Base-by-base conservation (phyloP, 2,888 invertebrate genomes). In the Polydrusus tereticollis region DNA sequence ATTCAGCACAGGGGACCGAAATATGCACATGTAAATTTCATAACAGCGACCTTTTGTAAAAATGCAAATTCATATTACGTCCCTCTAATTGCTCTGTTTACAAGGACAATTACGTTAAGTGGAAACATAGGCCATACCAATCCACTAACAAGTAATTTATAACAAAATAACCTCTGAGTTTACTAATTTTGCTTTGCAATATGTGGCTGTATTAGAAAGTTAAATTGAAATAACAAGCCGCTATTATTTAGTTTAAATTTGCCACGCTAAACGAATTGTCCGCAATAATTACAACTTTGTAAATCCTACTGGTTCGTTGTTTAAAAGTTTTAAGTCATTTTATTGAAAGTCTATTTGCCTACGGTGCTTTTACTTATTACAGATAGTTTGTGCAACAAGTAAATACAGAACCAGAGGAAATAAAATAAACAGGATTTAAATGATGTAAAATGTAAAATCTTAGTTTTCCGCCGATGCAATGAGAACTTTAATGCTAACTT, bases 211-310 rank as follows among this genome's bases (percentile, higher is more conserved):
- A 23, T 41, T 38, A 21, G 26, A 50, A 55, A 14, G 50, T 26
- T n/a, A 52, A 66, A 66, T 66, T 66, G 41, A 29, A 66, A 59
- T 67, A 67, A 43, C 58, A 66, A 57, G 20, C 26, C 20, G 23
- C 5, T 18, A 41, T 58, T 45, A 66, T 66, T 66, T 66, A 8
- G 58, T 33, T 29, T 29, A 67, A n/a, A 67, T 59, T 67, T 58
- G 18, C 67, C 10, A 8, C 18, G 55, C 21, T 57, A 57, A 67
- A 50, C 50, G 55, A 64, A 52, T 52, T 64, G 52, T 7, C 38
- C n/a, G n/a, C n/a, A 36, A 43, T 29, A 67, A 59, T 67, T 67
- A 23, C 12, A 45, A 59, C 66, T 57, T 43, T 59, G 23, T 23
- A 21, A 36, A 47, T 59, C 23, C 18, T 20, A 12, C n/a, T 14